Conservation (phyloP, 2,797 vertebrate genomes). For the Chelidonichthys spinosus region DNA sequence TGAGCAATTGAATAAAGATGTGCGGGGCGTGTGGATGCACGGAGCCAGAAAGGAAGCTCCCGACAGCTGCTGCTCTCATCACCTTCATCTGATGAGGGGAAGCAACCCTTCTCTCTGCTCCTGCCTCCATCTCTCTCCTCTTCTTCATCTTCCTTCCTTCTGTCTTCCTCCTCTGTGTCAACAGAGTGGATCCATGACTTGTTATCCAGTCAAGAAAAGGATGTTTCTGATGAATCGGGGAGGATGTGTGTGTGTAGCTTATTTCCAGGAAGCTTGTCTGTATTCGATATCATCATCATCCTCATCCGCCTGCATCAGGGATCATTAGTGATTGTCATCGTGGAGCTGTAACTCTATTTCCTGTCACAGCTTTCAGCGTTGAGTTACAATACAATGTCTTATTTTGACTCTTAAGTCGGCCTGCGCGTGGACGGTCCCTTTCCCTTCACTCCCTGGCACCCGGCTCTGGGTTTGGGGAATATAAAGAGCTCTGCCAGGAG, state of each 20-base stretch:
- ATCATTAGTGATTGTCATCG: conserved; percentile 70
- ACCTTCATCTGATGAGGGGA: conserved; percentile 50
- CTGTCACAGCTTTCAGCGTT: conserved; percentile 59
- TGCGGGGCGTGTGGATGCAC: conserved; percentile 33
- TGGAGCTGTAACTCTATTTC: conserved; percentile 58
- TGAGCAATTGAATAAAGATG: conserved; percentile 44
- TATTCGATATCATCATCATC: conserved; percentile 58
- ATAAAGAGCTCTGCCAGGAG: conserved; percentile 45
- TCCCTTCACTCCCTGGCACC: conserved; percentile 34
- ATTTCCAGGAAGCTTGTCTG: conserved; percentile 41
- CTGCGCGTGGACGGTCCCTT: conserved; percentile 41
- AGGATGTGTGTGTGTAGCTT: conserved; percentile 3
- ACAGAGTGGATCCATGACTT: conserved; percentile 50
- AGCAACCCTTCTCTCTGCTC: conserved; percentile 33
- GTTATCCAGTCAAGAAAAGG: conserved; percentile 31
- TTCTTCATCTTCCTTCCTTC: conserved; percentile 5
- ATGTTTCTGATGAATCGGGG: conserved; percentile 28
- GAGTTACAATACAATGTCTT: conserved; percentile 53
- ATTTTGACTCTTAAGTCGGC: background rate
- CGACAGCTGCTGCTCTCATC: conserved; percentile 79
- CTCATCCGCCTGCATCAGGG: conserved; percentile 43
- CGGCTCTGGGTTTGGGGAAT: conserved; percentile 19
- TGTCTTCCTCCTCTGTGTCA: conserved; percentile 45
- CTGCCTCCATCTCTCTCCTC: conserved; percentile 23
- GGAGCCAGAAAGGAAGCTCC: conserved; percentile 71